Evolutionary conservation across 2,797 vertebrate species (phyloP).

Genomic region (Eupleurogrammus muticus): DNA sequence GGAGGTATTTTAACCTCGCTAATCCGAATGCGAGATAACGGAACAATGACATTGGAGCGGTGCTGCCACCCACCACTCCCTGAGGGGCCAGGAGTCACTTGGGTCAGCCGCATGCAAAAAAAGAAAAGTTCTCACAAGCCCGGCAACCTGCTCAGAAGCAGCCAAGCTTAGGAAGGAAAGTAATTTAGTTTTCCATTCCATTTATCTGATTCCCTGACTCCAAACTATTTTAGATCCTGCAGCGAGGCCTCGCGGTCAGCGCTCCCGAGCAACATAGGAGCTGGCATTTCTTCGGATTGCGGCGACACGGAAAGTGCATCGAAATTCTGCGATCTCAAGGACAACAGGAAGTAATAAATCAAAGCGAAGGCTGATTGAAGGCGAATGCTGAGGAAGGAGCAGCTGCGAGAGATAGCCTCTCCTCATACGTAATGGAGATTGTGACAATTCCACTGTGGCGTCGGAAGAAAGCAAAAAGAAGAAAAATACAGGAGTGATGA

Average conservation of each 20-base stretch:
- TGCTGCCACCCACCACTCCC: constrained; percentile 15
- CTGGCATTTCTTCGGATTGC: constrained; percentile 19
- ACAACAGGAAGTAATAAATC: constrained; percentile 77
- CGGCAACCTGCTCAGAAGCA: constrained; percentile 45
- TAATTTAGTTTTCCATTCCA: constrained; percentile 57
- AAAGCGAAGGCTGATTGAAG: constrained; percentile 57
- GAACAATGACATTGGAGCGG: constrained; percentile 36
- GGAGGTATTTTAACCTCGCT: constrained; percentile 13
- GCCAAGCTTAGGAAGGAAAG: constrained; percentile 21
- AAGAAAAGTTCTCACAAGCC: constrained; percentile 36
- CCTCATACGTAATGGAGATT: constrained; percentile 40
- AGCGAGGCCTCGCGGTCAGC: constrained; percentile 50
- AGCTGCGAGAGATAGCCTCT: constrained; percentile 60
- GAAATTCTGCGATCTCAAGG: constrained; percentile 40
- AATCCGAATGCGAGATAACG: constrained; percentile 11
- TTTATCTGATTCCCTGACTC: constrained; percentile 52
- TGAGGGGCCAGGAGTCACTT: constrained; percentile 11
- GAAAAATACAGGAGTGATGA: constrained; percentile 44
- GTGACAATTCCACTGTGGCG: constrained; percentile 55
- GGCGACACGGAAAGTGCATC: constrained; percentile 6
- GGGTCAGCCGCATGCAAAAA: constrained; percentile 23
- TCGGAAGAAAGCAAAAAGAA: constrained; percentile 40
- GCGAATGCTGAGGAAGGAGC: constrained; percentile 54
- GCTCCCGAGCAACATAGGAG: constrained; percentile 45
- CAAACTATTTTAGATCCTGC: constrained; percentile 53